Percentiles rank a stretch among this genome's conserved stretches.
Evolutionary conservation across 2,797 vertebrate genomes (phyloP).

Genomic region (Peromyscus eremicus): DNA sequence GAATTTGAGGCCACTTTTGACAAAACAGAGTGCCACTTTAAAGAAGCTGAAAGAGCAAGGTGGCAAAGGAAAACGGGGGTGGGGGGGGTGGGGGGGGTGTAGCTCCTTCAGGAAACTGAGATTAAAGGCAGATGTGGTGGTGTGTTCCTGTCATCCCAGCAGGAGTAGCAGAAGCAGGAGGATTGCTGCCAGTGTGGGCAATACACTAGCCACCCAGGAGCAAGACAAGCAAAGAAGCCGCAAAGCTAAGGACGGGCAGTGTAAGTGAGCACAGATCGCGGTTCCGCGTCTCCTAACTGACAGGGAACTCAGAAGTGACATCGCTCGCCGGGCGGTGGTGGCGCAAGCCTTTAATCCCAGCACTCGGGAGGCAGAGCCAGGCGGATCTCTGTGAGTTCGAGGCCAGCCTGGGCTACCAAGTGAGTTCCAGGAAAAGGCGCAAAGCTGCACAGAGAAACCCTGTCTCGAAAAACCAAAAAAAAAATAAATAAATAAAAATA

Average conservation of each 20-base stretch:
- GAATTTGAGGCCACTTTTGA: neutral
- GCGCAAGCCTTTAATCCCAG: no score
- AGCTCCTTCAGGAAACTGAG: neutral
- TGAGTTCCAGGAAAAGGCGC: no score
- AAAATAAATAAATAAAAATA: no score
- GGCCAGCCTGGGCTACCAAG: no score
- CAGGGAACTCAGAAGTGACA: neutral
- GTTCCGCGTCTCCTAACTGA: neutral
- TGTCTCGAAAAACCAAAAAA: no score
- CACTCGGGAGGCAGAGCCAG: no score
- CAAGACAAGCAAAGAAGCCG: neutral
- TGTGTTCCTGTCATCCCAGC: no score
- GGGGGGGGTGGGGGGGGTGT: neutral
- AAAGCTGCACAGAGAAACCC: no score
- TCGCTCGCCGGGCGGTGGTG: no score
- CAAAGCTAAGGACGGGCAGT: neutral
- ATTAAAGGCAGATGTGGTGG: neutral
- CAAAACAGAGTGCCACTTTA: neutral
- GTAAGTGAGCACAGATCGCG: neutral
- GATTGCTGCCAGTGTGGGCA: no score
- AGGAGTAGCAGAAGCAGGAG: neutral
- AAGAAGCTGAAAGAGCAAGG: slow-evolving; percentile 4
- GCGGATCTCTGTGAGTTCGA: no score
- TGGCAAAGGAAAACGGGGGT: neutral
- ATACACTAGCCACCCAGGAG: neutral